phyloP scores from a whole-genome alignment of 2,888 invertebrate species.

The Acronicta psi region DNA sequence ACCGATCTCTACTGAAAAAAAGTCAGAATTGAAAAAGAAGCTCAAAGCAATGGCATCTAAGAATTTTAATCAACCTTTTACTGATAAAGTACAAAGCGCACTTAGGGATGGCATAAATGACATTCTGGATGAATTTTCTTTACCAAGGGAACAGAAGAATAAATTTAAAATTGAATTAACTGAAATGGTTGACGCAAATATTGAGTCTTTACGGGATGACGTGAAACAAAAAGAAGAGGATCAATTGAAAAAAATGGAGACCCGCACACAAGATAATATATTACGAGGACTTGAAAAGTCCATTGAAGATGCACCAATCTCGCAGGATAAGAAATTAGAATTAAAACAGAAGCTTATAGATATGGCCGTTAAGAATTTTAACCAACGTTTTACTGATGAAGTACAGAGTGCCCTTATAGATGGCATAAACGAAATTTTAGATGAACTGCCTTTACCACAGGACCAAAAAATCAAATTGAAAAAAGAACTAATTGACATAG shows the following conservation, averaged over 20 bases:
- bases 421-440: conserved; percentile 34
- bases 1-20: neutral
- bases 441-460: conserved; percentile 21
- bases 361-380: neutral
- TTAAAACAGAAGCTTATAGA: neutral
- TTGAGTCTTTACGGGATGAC: neutral
- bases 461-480: conserved; percentile 34
- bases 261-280: neutral
- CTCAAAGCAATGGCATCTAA: conserved; percentile 1
- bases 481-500: conserved; percentile 30
- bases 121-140: neutral
- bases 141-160: conserved; percentile 1
- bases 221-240: neutral
- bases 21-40: conserved; percentile 7
- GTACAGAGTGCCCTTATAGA: neutral
- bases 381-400: neutral
- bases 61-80: neutral
- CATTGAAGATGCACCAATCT: neutral
- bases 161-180: neutral
- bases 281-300: neutral
- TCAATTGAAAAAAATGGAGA: neutral
- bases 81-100: neutral
- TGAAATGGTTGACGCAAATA: neutral
- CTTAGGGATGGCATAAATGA: conserved; percentile 5
- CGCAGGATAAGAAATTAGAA: conserved; percentile 3